Evolutionary conservation across 2,113 vertebrate species (phyloP).

Genomic region (Arvicanthis niloticus): DNA sequence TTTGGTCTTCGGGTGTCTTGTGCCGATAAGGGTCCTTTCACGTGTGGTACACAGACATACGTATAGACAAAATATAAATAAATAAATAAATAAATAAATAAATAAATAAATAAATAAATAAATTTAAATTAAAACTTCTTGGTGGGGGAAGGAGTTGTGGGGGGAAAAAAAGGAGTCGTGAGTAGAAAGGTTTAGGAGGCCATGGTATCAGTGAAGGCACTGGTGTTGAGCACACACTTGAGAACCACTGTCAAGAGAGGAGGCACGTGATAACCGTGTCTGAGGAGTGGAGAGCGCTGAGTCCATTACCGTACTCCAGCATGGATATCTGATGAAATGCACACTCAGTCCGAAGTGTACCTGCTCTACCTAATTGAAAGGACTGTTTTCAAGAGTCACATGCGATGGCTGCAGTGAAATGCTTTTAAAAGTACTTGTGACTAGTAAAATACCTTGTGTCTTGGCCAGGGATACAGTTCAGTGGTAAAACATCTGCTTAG

Average conservation of each 20-base stretch:
- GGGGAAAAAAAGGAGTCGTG: not conserved
- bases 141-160: not conserved
- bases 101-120: too few relatives aligned
- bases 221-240: not conserved
- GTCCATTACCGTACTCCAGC: not conserved
- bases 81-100: not conserved
- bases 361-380: not conserved
- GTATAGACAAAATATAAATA: not conserved
- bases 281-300: not conserved
- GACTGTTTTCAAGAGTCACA: constrained; percentile 1
- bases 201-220: not conserved
- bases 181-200: not conserved
- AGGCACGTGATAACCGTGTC: not conserved
- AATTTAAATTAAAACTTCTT: not conserved
- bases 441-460: not conserved
- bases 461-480: not conserved
- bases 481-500: not conserved
- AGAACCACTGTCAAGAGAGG: not conserved
- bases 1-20: not conserved
- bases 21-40: not conserved
- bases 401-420: not conserved
- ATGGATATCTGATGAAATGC: not conserved
- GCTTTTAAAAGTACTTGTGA: not conserved
- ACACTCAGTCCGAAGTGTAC: not conserved
- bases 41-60: not conserved